Percentiles rank a stretch among this genome's conserved stretches.
Conservation (phyloP, 2,888 invertebrate species). For the Ormyrus nitidulus region DNA sequence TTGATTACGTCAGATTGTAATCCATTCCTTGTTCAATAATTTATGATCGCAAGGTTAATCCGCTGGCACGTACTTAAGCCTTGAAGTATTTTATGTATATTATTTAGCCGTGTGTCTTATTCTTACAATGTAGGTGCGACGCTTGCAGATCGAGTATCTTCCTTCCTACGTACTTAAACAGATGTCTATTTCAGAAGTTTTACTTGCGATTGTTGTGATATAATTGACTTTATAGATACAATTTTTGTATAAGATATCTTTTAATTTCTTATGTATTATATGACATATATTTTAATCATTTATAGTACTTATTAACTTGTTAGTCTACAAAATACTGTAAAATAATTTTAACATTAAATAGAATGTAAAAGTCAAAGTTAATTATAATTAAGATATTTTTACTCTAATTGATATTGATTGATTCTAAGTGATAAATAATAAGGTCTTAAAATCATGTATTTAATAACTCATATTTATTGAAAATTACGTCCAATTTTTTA, state of each 20-base stretch:
- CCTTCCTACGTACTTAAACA: background rate
- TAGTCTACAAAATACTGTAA: too few species aligned
- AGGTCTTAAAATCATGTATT: background rate
- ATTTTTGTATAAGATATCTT: background rate
- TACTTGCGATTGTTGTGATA: background rate
- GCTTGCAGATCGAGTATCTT: background rate
- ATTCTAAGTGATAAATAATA: too few species aligned
- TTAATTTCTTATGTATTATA: too few species aligned
- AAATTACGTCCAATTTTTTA: background rate
- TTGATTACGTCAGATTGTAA: constrained; percentile 20
- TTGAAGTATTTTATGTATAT: constrained; percentile 32
- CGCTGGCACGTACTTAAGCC: constrained; percentile 27
- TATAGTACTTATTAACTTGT: too few species aligned
- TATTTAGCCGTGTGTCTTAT: background rate
- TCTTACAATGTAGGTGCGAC: too few species aligned
- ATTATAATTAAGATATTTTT: too few species aligned
- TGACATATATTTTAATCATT: too few species aligned
- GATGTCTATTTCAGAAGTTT: background rate
- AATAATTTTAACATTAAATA: too few species aligned
- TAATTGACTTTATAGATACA: background rate
- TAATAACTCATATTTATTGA: background rate
- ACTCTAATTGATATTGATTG: too few species aligned
- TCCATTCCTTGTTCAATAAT: constrained; percentile 16
- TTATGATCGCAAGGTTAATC: constrained; percentile 18
- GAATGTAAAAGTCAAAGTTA: too few species aligned